Evolutionary conservation across 2,888 invertebrate species (phyloP).

Genomic region (Adela reaumurella): DNA sequence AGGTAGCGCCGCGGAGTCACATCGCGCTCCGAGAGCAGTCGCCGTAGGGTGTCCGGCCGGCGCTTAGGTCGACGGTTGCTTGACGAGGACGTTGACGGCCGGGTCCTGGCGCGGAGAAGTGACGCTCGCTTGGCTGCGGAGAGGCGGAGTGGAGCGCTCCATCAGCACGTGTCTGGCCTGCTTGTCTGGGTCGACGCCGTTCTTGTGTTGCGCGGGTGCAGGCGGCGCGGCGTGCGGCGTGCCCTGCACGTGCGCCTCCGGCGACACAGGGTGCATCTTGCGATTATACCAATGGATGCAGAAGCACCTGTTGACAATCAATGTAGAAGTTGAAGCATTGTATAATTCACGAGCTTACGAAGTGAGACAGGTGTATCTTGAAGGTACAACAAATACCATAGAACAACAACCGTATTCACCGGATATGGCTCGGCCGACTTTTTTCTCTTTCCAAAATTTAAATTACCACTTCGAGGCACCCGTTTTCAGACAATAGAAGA

Average conservation of each 20-base stretch:
- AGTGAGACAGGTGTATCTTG: too few species aligned
- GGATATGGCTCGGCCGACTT: too few species aligned
- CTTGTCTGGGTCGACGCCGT: conserved; percentile 47
- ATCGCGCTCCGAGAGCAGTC: too few species aligned
- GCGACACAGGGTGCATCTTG: conserved; percentile 40
- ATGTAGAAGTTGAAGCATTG: background rate
- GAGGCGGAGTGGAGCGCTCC: conserved; percentile 5
- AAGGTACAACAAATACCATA: too few species aligned
- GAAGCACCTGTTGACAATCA: conserved; percentile 52
- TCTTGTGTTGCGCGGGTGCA: conserved; percentile 33
- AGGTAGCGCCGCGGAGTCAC: too few species aligned
- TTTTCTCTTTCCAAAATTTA: too few species aligned
- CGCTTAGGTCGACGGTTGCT: too few species aligned
- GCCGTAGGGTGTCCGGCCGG: too few species aligned
- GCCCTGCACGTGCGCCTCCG: conserved; percentile 24
- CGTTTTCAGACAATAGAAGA: too few species aligned
- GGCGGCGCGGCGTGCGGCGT: conserved; percentile 38
- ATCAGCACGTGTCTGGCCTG: conserved; percentile 16
- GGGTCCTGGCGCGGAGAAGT: conserved; percentile 4
- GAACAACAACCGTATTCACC: too few species aligned
- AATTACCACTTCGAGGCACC: too few species aligned
- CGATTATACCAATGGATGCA: conserved; percentile 62
- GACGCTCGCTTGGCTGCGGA: conserved; percentile 9
- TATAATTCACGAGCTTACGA: too few species aligned
- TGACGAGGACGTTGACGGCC: background rate